Evolutionary conservation across 2,888 invertebrate genomes (phyloP).

Genomic region (Trachelus stipa): DNA sequence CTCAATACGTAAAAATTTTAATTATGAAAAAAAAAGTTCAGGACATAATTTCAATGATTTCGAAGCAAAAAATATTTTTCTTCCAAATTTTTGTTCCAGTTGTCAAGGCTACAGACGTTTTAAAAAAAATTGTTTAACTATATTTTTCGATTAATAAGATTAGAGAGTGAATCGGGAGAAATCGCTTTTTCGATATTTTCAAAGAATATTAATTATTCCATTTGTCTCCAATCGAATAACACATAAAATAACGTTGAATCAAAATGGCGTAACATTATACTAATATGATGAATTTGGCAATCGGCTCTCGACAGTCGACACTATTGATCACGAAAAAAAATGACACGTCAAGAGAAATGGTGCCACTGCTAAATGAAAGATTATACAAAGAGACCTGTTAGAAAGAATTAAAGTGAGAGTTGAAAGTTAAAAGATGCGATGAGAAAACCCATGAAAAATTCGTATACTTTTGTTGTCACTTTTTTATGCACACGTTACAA

Average conservation of each 20-base stretch:
- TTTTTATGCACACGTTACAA: not conserved
- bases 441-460: not conserved
- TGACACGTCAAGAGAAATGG: not conserved
- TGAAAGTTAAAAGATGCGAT: not conserved
- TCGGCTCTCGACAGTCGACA: not conserved
- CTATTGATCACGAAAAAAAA: not conserved
- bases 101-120: not conserved
- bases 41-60: not conserved
- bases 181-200: not conserved
- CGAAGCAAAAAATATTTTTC: not conserved
- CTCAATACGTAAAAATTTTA: not conserved
- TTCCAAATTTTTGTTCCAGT: not conserved
- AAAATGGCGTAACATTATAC: not conserved
- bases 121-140: too few species aligned
- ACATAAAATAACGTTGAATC: not conserved
- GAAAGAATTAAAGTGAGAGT: not conserved
- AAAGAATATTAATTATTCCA: not conserved
- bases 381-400: not conserved
- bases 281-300: not conserved
- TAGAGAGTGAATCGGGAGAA: not conserved
- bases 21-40: not conserved
- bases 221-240: not conserved
- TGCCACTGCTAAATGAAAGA: not conserved
- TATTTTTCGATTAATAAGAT: not conserved
- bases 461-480: not conserved